These are phyloP conservation scores for Oreochromis tanganicae DNA, from an alignment of 2,113 vertebrate species.

Conservation along the genomic window DNA sequence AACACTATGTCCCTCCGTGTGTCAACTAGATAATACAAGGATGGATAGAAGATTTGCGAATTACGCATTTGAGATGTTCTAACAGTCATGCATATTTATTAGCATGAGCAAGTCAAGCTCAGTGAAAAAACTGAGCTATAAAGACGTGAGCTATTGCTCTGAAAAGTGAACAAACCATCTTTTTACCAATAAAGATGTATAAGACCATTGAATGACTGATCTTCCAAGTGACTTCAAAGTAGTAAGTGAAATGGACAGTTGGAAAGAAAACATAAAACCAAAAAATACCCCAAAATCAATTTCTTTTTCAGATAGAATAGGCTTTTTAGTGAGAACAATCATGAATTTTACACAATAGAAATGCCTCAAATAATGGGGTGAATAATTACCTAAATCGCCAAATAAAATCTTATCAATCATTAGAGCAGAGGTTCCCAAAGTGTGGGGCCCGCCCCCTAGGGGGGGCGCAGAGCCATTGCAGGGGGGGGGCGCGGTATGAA, in stretches of 20 bases:
- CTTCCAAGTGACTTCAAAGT: background rate
- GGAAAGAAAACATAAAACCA: background rate
- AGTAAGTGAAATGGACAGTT: background rate
- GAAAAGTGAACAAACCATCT: constrained; percentile 33
- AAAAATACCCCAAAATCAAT: background rate
- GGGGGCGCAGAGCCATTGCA: too few relatives aligned
- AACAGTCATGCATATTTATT: background rate
- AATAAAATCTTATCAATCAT: background rate
- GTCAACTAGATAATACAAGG: constrained; percentile 56
- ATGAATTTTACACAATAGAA: background rate
- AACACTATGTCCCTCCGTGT: constrained; percentile 72
- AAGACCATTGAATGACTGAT: background rate
- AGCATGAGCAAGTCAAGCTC: constrained; percentile 9
- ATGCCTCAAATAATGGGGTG: background rate
- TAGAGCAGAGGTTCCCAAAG: background rate
- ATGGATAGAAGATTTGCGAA: constrained; percentile 41
- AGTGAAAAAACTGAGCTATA: background rate
- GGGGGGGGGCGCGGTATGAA: too few relatives aligned
- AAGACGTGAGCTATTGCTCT: background rate
- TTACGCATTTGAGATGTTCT: background rate
- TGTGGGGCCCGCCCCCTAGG: too few relatives aligned
- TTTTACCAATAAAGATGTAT: constrained; percentile 34
- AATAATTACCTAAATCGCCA: background rate
- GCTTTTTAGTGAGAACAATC: background rate
- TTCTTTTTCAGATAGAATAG: background rate